A percentile compares a stretch with the other conserved stretches of the same genome.
phyloP scores from a whole-genome alignment of 2,888 invertebrate species.

The Drosophila pseudotakahashii region DNA sequence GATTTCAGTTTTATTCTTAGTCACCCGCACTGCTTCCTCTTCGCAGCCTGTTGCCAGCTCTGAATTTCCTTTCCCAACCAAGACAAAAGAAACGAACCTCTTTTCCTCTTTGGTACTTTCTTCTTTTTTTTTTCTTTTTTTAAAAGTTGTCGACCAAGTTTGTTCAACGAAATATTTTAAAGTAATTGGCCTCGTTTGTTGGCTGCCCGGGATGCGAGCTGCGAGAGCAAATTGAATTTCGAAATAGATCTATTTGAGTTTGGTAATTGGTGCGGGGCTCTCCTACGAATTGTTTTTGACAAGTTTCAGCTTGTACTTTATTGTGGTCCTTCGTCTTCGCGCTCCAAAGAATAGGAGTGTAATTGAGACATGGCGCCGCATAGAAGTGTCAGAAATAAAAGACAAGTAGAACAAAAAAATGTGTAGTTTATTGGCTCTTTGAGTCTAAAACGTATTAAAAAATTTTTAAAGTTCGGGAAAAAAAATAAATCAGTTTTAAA shows the following conservation, averaged over 20 bases:
- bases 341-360: constrained; percentile 3
- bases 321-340: constrained; percentile 20
- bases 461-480: no score
- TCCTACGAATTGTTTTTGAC: constrained; percentile 51
- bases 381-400: neutral
- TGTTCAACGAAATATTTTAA: constrained; percentile 63
- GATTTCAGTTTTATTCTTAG: constrained; percentile 53
- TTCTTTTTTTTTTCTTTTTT: constrained; percentile 28
- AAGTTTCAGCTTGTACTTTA: constrained; percentile 39
- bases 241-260: constrained; percentile 58
- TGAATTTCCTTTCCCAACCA: constrained; percentile 6
- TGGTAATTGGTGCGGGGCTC: constrained; percentile 57
- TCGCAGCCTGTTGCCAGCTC: constrained; percentile 3
- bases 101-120: constrained; percentile 15
- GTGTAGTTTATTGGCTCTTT: no score
- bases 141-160: constrained; percentile 56
- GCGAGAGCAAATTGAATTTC: constrained; percentile 55
- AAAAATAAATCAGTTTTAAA: no score
- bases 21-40: constrained; percentile 30
- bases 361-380: constrained; percentile 13
- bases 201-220: constrained; percentile 29
- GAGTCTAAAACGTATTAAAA: no score
- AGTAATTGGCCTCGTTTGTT: constrained; percentile 71
- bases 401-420: no score
- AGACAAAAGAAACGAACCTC: constrained; percentile 39